These are phyloP conservation scores for Drosophila percnosoma DNA, from an alignment of 2,888 invertebrate genomes.

Conservation along the genomic window DNA sequence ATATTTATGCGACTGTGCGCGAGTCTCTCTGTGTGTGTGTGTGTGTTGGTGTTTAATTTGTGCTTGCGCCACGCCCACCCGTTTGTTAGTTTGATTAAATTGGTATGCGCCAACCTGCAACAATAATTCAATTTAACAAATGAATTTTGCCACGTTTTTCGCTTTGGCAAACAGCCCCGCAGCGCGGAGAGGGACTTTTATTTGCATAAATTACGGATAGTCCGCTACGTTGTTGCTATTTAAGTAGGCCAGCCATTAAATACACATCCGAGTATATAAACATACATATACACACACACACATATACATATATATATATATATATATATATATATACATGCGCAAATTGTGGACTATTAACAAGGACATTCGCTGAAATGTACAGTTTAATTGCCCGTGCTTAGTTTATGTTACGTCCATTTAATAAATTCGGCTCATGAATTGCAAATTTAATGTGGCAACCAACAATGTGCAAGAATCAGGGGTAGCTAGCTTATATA, in stretches of 20 bases:
- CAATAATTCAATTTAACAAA: constrained; percentile 54
- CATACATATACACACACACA: neutral
- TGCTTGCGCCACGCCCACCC: constrained; percentile 19
- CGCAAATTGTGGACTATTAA: constrained; percentile 17
- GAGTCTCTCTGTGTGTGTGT: neutral
- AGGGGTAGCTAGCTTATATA: neutral
- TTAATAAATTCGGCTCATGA: constrained; percentile 3
- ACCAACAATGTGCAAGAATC: neutral
- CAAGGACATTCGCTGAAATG: constrained; percentile 14
- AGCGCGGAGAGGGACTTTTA: neutral
- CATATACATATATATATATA: neutral
- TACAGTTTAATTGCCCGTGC: constrained; percentile 10
- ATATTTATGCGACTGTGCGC: constrained; percentile 15
- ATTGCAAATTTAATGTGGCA: neutral
- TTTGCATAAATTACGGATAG: constrained; percentile 23
- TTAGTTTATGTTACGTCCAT: constrained; percentile 3
- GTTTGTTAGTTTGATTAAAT: constrained; percentile 42
- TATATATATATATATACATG: neutral
- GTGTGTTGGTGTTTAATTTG: constrained; percentile 6
- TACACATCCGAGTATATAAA: neutral
- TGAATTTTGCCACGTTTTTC: constrained; percentile 28
- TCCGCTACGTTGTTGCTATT: constrained; percentile 9
- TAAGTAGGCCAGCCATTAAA: constrained; percentile 7
- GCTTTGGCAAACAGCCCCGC: neutral
- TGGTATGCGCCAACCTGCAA: constrained; percentile 3